Base-by-base conservation (phyloP, 2,113 vertebrate genomes). In the Mixornis gularis region DNA sequence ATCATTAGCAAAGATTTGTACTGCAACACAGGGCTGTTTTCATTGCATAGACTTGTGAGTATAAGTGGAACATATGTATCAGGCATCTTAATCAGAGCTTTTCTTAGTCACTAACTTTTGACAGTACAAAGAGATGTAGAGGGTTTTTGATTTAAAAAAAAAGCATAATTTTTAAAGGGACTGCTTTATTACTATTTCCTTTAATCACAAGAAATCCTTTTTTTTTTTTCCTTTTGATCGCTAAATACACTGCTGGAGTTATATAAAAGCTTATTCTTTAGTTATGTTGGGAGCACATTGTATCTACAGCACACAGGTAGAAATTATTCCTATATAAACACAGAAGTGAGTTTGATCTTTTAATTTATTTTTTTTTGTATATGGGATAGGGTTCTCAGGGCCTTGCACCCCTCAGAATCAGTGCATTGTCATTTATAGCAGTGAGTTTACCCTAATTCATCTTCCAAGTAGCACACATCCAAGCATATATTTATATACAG, bases 1-100 rank as follows among this genome's bases (percentile, higher is more conserved):
- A 87, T 93, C 70, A 90, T 95, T 90, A 77, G 59, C 87, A 41
- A 86, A 89, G 84, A 93, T 85, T 80, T 88, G 58, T 88, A 62
- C 70, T 94, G 64, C 79, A 85, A 17, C 53, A 55, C 32, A 34
- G 30, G 7, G 24, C 18, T 68, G 59, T 49, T 86, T 85, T 80
- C 20, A 24, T 90, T 66, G 53, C 36, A 12, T 13, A 46, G 22
- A 21, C 38, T 49, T 48, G 22, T 48, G 46, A 48, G 22, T 58
- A 63, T 27, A 80, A 55, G 27, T 73, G 82, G 76, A 90, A 69
- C 48, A 58, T 85, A 43, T 55, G 21, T 71, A 73, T 14, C 25
- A 40, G 36, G 27, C 66, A 29, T 59, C 41, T 77, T 91, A 71
- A 66, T 73, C 26, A 38, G 72, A 73, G 52, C 43, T 92, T 94